phyloP scores from a whole-genome alignment of 2,113 vertebrate species.

The Merops nubicus region DNA sequence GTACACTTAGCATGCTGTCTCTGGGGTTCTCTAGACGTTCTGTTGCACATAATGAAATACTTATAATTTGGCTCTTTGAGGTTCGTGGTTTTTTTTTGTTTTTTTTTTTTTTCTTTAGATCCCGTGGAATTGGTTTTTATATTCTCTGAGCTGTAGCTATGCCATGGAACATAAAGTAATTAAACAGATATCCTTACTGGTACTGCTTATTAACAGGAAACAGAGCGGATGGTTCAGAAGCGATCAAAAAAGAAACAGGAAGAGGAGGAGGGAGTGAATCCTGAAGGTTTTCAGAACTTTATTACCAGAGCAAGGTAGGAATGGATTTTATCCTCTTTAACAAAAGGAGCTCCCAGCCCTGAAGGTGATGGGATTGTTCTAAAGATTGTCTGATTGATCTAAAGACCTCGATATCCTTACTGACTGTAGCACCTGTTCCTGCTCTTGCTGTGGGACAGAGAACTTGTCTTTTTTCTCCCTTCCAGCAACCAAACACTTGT shows the following conservation, averaged over 20 bases:
- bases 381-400: not conserved
- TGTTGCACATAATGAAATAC: not conserved
- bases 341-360: not conserved
- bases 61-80: not conserved
- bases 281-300: slow-evolving; percentile 87
- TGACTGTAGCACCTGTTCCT: not conserved
- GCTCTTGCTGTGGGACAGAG: not conserved
- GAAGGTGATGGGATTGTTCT: not conserved
- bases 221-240: slow-evolving; percentile 85
- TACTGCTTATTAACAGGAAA: slow-evolving; percentile 83
- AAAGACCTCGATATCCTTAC: not conserved
- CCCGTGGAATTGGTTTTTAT: not conserved
- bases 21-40: not conserved
- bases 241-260: slow-evolving; percentile 74
- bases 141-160: not conserved
- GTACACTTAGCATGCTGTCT: not conserved
- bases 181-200: not conserved
- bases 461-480: not conserved
- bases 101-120: not conserved
- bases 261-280: slow-evolving; percentile 82
- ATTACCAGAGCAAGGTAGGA: slow-evolving; percentile 88
- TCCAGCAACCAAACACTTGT: not conserved
- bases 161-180: not conserved
- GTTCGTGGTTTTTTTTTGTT: not conserved
- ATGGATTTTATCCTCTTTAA: not conserved